These are phyloP conservation scores for Halichoerus grypus DNA, from an alignment of 2,113 vertebrate species.

Conservation along the genomic window DNA sequence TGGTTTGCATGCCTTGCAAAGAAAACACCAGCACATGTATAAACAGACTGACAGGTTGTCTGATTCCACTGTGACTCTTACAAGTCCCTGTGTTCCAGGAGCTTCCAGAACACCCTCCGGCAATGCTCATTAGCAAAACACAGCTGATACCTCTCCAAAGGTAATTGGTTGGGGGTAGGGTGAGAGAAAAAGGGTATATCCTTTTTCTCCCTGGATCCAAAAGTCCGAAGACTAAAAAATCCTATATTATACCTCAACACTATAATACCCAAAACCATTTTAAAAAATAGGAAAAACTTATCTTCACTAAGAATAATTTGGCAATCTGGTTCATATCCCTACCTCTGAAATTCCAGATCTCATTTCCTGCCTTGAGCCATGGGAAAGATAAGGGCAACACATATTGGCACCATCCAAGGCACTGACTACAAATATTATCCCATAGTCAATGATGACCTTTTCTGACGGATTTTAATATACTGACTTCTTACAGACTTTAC, in stretches of 20 bases:
- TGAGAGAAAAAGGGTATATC: neutral
- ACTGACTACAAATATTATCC: slow-evolving; percentile 64
- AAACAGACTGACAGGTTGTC: slow-evolving; percentile 73
- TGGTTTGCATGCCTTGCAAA: slow-evolving; percentile 55
- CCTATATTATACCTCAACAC: neutral
- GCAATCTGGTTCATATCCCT: neutral
- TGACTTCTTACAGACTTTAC: slow-evolving; percentile 70
- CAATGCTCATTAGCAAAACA: slow-evolving; percentile 74
- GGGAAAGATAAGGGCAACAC: slow-evolving; percentile 53
- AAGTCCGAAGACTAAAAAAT: slow-evolving; percentile 41
- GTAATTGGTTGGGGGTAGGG: slow-evolving; percentile 43
- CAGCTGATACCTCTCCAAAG: slow-evolving; percentile 56
- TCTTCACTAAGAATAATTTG: neutral
- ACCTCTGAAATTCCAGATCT: slow-evolving; percentile 57
- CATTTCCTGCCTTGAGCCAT: slow-evolving; percentile 55
- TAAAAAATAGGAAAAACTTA: neutral
- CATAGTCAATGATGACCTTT: slow-evolving; percentile 74
- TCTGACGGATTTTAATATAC: slow-evolving; percentile 79
- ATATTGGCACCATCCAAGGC: slow-evolving; percentile 26
- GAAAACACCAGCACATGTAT: slow-evolving; percentile 27
- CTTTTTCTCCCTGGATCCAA: neutral
- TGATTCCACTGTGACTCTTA: slow-evolving; percentile 57
- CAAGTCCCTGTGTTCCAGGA: slow-evolving; percentile 37
- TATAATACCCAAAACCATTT: slow-evolving; percentile 22
- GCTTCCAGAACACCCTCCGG: slow-evolving; percentile 57